Percentiles rank a stretch among this genome's conserved stretches.
Evolutionary conservation across 2,888 invertebrate genomes (phyloP).

Genomic region (Caenorhabditis uteleia): DNA sequence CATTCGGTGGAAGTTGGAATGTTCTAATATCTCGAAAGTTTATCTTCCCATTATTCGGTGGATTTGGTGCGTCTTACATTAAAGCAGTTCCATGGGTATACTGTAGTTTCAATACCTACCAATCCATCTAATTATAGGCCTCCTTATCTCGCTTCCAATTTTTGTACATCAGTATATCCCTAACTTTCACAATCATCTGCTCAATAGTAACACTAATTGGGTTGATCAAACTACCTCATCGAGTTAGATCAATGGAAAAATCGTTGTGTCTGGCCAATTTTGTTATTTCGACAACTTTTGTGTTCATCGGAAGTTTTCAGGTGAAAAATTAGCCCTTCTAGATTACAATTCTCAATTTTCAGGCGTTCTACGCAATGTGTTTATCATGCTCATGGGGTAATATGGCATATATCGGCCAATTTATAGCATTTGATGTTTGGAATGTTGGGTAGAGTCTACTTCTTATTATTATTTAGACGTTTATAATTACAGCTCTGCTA

Average conservation of each 20-base stretch:
- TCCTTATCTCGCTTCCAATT: not conserved
- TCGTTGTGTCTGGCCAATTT: not conserved
- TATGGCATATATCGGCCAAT: not conserved
- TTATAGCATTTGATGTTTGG: not conserved
- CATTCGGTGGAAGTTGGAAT: not conserved
- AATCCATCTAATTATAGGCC: not conserved
- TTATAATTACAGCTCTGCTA: too few species aligned
- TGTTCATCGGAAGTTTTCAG: not conserved
- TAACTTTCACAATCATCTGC: not conserved
- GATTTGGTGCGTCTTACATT: not conserved
- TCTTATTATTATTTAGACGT: too few species aligned
- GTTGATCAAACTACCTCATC: not conserved
- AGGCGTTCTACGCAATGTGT: not conserved
- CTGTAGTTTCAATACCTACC: too few species aligned
- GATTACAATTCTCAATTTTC: too few species aligned
- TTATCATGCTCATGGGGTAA: not conserved
- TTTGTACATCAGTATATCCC: not conserved
- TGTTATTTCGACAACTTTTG: not conserved
- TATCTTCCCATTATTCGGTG: not conserved
- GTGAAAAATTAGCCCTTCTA: too few species aligned
- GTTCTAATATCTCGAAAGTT: not conserved
- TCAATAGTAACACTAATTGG: not conserved
- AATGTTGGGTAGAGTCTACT: not conserved
- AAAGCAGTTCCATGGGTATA: not conserved
- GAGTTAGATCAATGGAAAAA: constrained; percentile 1